A percentile compares a stretch with the other conserved stretches of the same genome.
phyloP scores from a whole-genome alignment of 2,888 invertebrate species.

The Laothoe populi region DNA sequence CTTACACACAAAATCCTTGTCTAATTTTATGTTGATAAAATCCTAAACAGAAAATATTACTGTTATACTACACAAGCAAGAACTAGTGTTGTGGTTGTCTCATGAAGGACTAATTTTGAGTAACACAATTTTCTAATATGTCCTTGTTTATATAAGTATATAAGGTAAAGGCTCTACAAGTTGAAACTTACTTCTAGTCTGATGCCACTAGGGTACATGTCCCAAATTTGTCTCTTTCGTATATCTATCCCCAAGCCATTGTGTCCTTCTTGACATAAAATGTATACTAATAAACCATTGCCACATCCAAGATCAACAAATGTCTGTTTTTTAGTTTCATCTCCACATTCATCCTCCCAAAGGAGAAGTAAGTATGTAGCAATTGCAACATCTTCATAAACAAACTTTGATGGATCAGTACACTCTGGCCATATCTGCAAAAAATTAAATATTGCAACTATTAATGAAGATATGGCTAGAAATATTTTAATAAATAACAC shows the following conservation, averaged over 20 bases:
- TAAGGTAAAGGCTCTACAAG: background rate
- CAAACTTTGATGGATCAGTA: constrained; percentile 97
- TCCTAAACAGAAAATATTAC: no score
- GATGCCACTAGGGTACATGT: constrained; percentile 87
- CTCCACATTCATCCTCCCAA: constrained; percentile 87
- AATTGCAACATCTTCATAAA: constrained; percentile 98
- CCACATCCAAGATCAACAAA: constrained; percentile 99
- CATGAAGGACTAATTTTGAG: no score
- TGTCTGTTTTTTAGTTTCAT: constrained; percentile 73
- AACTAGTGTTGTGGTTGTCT: no score
- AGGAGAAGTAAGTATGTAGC: constrained; percentile 93
- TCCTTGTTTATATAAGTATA: background rate
- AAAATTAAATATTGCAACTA: constrained; percentile 7
- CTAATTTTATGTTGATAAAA: no score
- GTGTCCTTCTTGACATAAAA: constrained; percentile 93
- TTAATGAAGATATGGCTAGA: no score
- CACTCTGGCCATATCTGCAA: constrained; percentile 94
- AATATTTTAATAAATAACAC: no score
- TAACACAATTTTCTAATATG: no score
- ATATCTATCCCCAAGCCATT: constrained; percentile 93
- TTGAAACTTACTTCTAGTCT: constrained; percentile 84
- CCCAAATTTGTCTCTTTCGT: constrained; percentile 94
- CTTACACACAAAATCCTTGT: background rate
- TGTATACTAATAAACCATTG: constrained; percentile 96
- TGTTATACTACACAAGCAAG: no score